These are phyloP conservation scores for Pantherophis vulpinus DNA, from an alignment of 2,797 vertebrate genomes.

Conservation along the genomic window DNA sequence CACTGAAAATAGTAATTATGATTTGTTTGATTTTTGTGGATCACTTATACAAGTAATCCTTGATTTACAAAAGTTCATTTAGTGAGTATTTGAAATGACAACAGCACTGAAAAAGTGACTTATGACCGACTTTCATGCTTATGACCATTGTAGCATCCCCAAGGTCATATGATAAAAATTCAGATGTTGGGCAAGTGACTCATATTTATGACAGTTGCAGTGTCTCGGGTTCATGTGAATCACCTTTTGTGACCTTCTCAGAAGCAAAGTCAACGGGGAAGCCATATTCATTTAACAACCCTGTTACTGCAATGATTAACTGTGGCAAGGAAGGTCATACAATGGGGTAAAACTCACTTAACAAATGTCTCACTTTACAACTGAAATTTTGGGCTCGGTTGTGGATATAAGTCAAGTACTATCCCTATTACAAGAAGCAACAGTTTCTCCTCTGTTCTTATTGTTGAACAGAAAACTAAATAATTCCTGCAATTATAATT, in stretches of 20 bases:
- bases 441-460: neutral
- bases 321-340: neutral
- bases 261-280: neutral
- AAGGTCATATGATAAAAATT: neutral
- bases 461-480: neutral
- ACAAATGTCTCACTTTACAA: neutral
- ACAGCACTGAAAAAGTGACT: neutral
- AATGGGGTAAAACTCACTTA: neutral
- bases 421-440: neutral
- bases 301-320: neutral
- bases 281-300: neutral
- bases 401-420: neutral
- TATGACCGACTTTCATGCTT: neutral
- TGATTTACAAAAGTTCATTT: neutral
- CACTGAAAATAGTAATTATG: neutral
- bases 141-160: neutral
- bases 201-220: neutral
- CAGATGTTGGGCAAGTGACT: neutral
- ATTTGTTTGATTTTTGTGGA: neutral
- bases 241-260: neutral
- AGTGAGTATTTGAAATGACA: neutral
- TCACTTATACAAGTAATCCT: neutral
- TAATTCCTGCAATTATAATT: neutral
- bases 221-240: neutral
- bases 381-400: neutral